phyloP scores from a whole-genome alignment of 2,113 vertebrate species.

The Abramis brama region DNA sequence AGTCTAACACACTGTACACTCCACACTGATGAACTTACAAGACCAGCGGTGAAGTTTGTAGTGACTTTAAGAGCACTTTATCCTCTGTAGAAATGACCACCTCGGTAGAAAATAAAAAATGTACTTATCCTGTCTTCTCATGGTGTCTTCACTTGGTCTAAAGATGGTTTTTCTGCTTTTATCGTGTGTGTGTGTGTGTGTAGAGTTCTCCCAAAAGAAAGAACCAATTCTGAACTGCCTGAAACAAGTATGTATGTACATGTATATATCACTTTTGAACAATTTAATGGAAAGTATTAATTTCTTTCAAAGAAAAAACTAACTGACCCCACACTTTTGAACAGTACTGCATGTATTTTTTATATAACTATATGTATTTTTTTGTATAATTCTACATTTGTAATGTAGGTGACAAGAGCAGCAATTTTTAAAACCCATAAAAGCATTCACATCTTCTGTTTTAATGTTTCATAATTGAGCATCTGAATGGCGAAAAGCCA shows the following conservation, averaged over 20 bases:
- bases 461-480: neutral
- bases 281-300: too few species aligned
- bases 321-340: too few species aligned
- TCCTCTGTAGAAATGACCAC: constrained; percentile 27
- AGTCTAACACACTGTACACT: neutral
- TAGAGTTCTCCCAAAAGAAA: too few species aligned
- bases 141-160: neutral
- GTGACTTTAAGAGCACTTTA: constrained; percentile 2
- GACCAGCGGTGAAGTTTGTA: neutral
- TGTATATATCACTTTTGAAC: neutral
- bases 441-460: neutral
- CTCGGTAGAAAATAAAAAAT: neutral
- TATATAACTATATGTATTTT: neutral
- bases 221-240: too few species aligned
- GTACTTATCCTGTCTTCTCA: neutral
- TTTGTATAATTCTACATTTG: neutral
- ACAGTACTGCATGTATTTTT: neutral
- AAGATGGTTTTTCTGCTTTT: neutral
- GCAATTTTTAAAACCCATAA: too few species aligned
- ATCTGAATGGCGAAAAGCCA: neutral
- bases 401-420: neutral
- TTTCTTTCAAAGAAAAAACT: neutral
- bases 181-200: too few species aligned
- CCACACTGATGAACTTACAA: neutral
- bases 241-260: too few species aligned